A percentile compares a stretch with the other conserved stretches of the same genome.
Evolutionary conservation across 2,797 vertebrate species (phyloP).

Genomic region (Melopsittacus undulatus): DNA sequence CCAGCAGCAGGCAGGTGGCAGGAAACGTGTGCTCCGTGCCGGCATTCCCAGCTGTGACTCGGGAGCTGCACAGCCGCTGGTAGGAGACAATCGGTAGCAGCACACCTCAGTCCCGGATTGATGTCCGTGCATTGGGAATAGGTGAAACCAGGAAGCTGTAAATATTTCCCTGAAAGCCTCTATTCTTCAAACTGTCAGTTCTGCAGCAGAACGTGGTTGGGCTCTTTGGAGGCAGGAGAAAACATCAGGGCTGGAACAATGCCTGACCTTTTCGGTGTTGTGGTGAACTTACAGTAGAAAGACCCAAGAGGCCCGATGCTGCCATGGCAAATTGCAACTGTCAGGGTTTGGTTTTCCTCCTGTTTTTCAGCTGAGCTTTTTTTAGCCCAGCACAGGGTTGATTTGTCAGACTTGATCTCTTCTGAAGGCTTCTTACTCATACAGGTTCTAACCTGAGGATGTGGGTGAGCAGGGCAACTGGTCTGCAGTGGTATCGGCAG

Average conservation of each 20-base stretch:
- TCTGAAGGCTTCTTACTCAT: background rate
- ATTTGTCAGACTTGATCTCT: background rate
- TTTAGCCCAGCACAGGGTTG: background rate
- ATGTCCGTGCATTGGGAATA: background rate
- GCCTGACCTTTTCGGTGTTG: slow-evolving; percentile 55
- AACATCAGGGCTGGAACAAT: slow-evolving; percentile 21
- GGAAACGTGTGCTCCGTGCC: background rate
- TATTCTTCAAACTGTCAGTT: slow-evolving; percentile 43
- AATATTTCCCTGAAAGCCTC: slow-evolving; percentile 36
- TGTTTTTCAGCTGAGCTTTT: slow-evolving; percentile 30
- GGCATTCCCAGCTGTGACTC: background rate
- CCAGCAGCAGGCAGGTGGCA: slow-evolving; percentile 6
- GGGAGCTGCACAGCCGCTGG: accelerated
- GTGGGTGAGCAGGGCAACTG: background rate
- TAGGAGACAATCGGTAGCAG: background rate
- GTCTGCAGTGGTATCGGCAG: background rate
- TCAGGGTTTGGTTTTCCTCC: slow-evolving; percentile 39
- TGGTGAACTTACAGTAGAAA: slow-evolving; percentile 52
- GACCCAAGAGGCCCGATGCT: slow-evolving; percentile 48
- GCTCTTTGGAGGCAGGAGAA: slow-evolving; percentile 42
- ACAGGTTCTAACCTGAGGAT: background rate
- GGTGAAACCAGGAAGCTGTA: slow-evolving; percentile 32
- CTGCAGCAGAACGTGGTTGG: background rate
- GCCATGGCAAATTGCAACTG: slow-evolving; percentile 40
- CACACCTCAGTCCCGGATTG: accelerated